phyloP scores from a whole-genome alignment of 1,140 invertebrate species.

The Magallana angulata region DNA sequence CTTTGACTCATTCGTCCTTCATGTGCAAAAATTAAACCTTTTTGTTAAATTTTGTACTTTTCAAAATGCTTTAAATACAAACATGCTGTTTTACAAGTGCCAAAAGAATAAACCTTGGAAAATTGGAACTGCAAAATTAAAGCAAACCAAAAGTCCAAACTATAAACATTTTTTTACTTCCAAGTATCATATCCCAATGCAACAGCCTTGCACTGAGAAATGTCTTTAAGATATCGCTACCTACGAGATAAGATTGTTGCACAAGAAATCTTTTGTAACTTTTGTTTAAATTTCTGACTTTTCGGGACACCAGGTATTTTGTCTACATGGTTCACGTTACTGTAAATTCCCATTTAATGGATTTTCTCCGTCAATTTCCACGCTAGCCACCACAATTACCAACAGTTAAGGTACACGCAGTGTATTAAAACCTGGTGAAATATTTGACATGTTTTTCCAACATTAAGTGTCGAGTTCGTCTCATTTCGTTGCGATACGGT shows the following conservation, averaged over 20 bases:
- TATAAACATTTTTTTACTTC: not conserved
- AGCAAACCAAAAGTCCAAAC: not conserved
- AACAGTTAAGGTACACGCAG: not conserved
- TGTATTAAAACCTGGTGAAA: conserved; percentile 16
- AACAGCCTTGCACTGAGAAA: not conserved
- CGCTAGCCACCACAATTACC: not conserved
- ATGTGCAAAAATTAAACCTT: too few relatives aligned
- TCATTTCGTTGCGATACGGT: not conserved
- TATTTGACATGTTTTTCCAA: conserved; percentile 19
- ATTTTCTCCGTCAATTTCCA: conserved; percentile 23
- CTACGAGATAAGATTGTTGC: conserved; percentile 13
- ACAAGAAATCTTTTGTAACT: not conserved
- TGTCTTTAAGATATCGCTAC: not conserved
- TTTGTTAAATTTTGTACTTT: too few relatives aligned
- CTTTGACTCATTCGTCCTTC: too few relatives aligned
- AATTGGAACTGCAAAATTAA: not conserved
- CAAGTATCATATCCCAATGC: not conserved
- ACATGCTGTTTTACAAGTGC: not conserved
- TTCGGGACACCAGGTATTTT: not conserved
- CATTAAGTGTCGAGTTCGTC: conserved; percentile 31
- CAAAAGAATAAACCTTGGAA: not conserved
- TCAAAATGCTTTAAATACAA: too few relatives aligned
- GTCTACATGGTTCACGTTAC: conserved; percentile 1
- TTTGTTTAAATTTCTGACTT: not conserved
- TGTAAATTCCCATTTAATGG: not conserved